Evolutionary conservation across 1,140 invertebrate species (phyloP).

Genomic region (Drosophila micromelanica): DNA sequence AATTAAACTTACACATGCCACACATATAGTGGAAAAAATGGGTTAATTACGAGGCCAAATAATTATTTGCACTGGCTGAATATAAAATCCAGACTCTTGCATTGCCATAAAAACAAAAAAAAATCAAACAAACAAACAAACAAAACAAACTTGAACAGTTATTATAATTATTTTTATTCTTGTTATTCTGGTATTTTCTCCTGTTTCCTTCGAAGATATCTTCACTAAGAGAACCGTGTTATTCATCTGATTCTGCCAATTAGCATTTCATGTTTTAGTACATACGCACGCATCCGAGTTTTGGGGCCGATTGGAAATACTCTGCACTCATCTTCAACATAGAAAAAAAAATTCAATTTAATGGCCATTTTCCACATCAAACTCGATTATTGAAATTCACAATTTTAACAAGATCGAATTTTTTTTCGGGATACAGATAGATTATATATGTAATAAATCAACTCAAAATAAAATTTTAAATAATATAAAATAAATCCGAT

Average conservation of each 20-base stretch:
- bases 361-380: no score
- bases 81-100: not conserved
- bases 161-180: slow-evolving; percentile 25
- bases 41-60: not conserved
- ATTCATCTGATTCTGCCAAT: slow-evolving; percentile 49
- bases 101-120: not conserved
- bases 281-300: not conserved
- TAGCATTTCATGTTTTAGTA: slow-evolving; percentile 18
- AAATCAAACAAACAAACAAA: not conserved
- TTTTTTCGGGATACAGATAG: no score
- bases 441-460: no score
- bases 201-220: not conserved
- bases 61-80: slow-evolving; percentile 31
- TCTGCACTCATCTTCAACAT: not conserved
- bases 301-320: not conserved
- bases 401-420: no score
- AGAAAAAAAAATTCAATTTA: no score
- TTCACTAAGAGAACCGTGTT: slow-evolving; percentile 13
- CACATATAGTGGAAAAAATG: no score
- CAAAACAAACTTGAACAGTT: slow-evolving; percentile 25
- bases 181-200: not conserved
- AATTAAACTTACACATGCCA: not conserved
- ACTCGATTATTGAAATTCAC: no score
- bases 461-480: no score
- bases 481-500: no score